Base-by-base conservation (phyloP, 2,113 vertebrate species). In the Seriola aureovittata region DNA sequence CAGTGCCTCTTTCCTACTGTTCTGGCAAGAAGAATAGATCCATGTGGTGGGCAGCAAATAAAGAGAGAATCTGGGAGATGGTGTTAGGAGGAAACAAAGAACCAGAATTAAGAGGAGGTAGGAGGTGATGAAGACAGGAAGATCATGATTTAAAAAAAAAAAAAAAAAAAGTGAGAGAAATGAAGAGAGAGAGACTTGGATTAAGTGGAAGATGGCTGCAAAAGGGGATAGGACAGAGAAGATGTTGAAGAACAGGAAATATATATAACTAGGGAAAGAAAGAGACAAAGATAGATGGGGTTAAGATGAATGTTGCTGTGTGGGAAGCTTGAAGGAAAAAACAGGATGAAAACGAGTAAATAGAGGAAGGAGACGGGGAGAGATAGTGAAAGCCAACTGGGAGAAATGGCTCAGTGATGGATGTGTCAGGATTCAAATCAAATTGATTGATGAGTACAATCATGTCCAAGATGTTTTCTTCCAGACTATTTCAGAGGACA, bases 121-220 rank as follows among this genome's bases (percentile, higher is more conserved):
- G 80, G 78, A 67, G 82, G 80, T 62, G 69, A 78, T 77, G 21
- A 84, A 82, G 66, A 70, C 57, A 50, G 63, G 63, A 64, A 25
- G 55, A n/a, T n/a, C n/a, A n/a, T n/a, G n/a, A n/a, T n/a, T n/a
- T n/a, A n/a, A n/a, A n/a, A n/a, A n/a, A n/a, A n/a, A n/a, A n/a
- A 80, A 17, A 44, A 68, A 69, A 71, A 8, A 58, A 80, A 60
- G 14, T 55, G 58, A 60, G 64, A 50, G 66, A 8, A 52, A 70
- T 54, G 54, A 67, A 32, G 36, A 65, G 36, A 25, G 50, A 74
- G 46, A 80, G 40, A 68, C 44, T 44, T 73, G 75, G 58, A 57
- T 48, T 9, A 57, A 55, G 44, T 16, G 25, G 21, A 69, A 48
- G 42, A 65, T 48, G 40, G 40, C 19, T 62, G 17, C 50, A 46